phyloP scores from a whole-genome alignment of 2,888 invertebrate species.

The Enchytraeus crypticus region DNA sequence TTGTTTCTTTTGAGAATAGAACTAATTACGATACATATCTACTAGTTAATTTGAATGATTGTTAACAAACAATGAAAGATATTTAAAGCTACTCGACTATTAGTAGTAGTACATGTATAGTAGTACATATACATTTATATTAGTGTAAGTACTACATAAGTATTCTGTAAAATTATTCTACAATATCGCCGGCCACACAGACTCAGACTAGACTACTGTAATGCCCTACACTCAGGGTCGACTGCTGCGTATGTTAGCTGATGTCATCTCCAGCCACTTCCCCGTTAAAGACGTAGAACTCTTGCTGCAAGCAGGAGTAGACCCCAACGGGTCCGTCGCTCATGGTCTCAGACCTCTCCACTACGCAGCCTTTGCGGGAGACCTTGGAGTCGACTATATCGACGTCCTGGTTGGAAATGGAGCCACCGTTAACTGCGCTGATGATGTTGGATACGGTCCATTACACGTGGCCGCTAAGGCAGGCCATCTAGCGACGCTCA shows the following conservation, averaged over 20 bases:
- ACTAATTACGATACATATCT: too few species aligned
- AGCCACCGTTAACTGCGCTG: conserved; percentile 55
- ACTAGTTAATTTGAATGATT: too few species aligned
- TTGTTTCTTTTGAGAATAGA: too few species aligned
- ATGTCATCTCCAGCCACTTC: conserved; percentile 79
- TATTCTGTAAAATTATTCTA: too few species aligned
- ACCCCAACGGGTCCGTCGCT: conserved; percentile 65
- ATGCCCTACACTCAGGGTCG: conserved; percentile 11
- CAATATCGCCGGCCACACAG: background rate
- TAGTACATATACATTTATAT: too few species aligned
- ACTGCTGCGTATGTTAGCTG: conserved; percentile 74
- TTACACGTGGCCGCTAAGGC: conserved; percentile 82
- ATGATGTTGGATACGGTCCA: conserved; percentile 80
- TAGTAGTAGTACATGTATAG: too few species aligned
- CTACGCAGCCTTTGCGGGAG: conserved; percentile 81
- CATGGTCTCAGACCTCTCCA: conserved; percentile 80
- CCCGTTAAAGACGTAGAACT: conserved; percentile 78
- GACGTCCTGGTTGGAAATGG: conserved; percentile 66
- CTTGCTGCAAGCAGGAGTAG: conserved; percentile 65
- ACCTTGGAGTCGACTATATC: conserved; percentile 65
- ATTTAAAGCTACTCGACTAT: too few species aligned
- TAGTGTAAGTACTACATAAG: too few species aligned
- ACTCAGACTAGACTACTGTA: background rate
- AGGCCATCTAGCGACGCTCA: conserved; percentile 54
- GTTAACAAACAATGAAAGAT: too few species aligned